Conservation (phyloP, 2,888 invertebrate species). For the Tetanocera ferruginea region DNA sequence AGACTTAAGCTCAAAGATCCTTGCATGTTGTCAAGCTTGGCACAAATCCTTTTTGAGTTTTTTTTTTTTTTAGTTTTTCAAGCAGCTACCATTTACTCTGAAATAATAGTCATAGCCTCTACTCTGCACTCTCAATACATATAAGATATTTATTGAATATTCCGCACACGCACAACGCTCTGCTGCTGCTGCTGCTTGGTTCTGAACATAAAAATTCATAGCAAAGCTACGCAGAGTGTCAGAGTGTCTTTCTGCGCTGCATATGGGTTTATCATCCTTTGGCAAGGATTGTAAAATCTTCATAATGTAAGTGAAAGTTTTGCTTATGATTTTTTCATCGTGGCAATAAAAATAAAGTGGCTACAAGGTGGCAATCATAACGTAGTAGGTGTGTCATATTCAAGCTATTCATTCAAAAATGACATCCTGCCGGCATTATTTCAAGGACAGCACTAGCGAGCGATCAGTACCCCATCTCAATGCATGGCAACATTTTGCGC, state of each 20-base stretch:
- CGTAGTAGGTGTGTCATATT: neutral
- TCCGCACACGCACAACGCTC: neutral
- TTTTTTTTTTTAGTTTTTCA: neutral
- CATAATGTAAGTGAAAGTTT: constrained; percentile 23
- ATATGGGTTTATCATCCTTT: neutral
- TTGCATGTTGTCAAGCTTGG: neutral
- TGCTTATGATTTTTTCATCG: constrained; percentile 31
- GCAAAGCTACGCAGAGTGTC: neutral
- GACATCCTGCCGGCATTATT: neutral
- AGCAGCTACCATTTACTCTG: too few species aligned
- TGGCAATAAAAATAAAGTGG: constrained; percentile 13
- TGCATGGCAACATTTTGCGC: neutral
- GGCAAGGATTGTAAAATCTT: neutral
- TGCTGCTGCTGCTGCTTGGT: neutral
- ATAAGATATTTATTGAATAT: neutral
- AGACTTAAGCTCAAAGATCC: neutral
- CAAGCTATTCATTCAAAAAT: neutral
- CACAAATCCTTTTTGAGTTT: neutral
- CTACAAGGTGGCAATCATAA: neutral
- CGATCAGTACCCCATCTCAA: neutral
- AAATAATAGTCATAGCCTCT: neutral
- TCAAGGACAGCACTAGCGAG: constrained; percentile 12
- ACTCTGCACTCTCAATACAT: neutral
- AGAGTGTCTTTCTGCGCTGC: neutral
- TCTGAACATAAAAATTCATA: constrained; percentile 11